Evolutionary conservation across 2,797 vertebrate species (phyloP), one percentile per base, ranked within the genome.

Genomic region (Aphelocoma californica): DNA sequence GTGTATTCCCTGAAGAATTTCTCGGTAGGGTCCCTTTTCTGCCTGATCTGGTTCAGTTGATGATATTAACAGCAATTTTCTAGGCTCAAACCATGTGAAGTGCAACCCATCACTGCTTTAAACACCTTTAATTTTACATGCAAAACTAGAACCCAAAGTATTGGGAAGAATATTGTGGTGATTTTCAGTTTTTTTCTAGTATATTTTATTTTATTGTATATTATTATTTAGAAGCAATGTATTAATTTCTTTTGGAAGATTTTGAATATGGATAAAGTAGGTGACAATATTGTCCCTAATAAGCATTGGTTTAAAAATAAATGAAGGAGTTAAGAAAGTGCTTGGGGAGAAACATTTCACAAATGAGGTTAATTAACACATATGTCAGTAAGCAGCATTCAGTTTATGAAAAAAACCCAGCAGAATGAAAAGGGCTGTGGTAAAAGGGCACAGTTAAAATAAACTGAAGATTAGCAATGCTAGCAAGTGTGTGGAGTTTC

Each of bases 361-460:
- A 85, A 82, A 79, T 66, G 15, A 91, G 64, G 61, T 92, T 92
- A 93, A 82, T 95, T 92, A 93, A 66, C 51, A 60, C 62, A 25
- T 74, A 67, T 56, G 66, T 62, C 70, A 84, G 32, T 83, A 78
- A 83, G 38, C 31, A 60, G 24, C 45, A 42, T 80, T 86, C n/a
- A 24, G 15, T 79, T 89, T 62, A 65, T 73, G 56, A 23, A 86
- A 79, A 72, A 64, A 70, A 23, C 0, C 1, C 66, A 58, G 32
- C 18, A 58, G 34, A 81, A 84, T 66, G 47, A 51, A 65, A 66
- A 69, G 24, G 31, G 23, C 36, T 45, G 10, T 69, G 13, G 42
- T 73, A 66, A 75, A 83, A 81, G 70, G 36, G 18, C 44, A 45
- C 28, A 81, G 29, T 81, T 78, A 54, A 90, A 93, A 75, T 75